These are phyloP conservation scores for Varanus komodoensis DNA, from an alignment of 2,113 vertebrate genomes.

Conservation along the genomic window DNA sequence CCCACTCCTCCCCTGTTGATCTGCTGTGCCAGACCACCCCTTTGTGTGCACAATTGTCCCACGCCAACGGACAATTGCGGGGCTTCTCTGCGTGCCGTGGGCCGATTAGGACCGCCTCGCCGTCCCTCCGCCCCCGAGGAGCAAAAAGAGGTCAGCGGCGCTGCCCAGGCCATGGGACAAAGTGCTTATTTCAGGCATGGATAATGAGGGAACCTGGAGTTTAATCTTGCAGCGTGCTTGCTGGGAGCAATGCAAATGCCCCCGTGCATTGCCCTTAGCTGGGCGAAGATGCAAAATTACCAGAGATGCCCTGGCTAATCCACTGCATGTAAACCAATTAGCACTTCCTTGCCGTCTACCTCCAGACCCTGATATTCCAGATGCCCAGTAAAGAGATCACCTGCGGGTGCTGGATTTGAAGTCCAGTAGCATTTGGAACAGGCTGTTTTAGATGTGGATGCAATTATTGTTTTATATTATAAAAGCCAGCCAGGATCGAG, in stretches of 20 bases:
- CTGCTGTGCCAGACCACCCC: neutral
- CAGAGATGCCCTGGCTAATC: neutral
- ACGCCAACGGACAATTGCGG: neutral
- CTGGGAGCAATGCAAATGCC: neutral
- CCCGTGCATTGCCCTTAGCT: slow-evolving; percentile 21
- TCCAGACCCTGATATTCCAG: neutral
- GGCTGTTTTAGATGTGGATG: neutral
- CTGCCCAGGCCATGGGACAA: neutral
- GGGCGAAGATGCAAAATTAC: slow-evolving; percentile 2
- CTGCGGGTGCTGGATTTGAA: neutral
- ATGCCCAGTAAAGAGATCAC: neutral
- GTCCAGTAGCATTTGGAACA: neutral
- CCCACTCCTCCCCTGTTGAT: too few relatives aligned
- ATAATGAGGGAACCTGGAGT: slow-evolving; percentile 44
- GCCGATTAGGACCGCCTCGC: neutral
- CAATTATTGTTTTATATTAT: neutral
- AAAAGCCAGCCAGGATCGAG: neutral
- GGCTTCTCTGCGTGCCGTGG: too few relatives aligned
- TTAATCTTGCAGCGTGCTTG: slow-evolving; percentile 25
- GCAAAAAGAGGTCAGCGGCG: slow-evolving; percentile 13
- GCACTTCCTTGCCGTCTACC: neutral
- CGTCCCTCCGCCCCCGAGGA: slow-evolving; percentile 7
- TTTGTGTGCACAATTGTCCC: neutral
- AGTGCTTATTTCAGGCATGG: slow-evolving; percentile 9
- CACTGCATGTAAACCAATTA: slow-evolving; percentile 1